phyloP scores from a whole-genome alignment of 2,113 vertebrate genomes.

The Xenus cinereus region DNA sequence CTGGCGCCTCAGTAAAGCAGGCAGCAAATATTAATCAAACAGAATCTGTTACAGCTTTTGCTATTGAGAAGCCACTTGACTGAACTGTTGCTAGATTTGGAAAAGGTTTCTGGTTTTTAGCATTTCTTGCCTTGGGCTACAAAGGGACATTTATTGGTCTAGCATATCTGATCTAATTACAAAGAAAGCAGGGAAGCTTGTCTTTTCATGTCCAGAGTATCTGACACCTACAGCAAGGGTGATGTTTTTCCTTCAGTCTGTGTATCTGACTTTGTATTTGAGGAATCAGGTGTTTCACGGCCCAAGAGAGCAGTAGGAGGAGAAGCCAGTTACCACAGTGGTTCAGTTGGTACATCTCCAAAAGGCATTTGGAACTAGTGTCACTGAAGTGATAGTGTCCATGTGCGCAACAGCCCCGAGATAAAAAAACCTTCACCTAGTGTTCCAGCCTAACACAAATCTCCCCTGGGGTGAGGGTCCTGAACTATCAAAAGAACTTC shows the following conservation, averaged over 20 bases:
- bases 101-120: not conserved
- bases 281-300: not conserved
- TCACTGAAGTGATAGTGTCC: not conserved
- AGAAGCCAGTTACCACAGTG: not conserved
- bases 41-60: not conserved
- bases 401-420: fast-evolving
- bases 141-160: not conserved
- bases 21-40: not conserved
- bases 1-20: not conserved
- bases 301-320: not conserved
- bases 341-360: not conserved
- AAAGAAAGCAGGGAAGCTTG: not conserved
- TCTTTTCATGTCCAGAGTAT: not conserved
- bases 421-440: not conserved
- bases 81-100: not conserved
- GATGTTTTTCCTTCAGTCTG: not conserved
- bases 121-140: not conserved
- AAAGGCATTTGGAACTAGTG: not conserved
- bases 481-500: not conserved
- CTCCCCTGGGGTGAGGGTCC: not conserved
- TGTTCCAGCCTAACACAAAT: not conserved
- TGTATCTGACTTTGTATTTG: not conserved
- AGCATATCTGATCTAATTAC: fast-evolving
- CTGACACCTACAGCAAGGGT: fast-evolving
- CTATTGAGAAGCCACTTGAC: not conserved